Conservation (phyloP, 1,140 invertebrate genomes). For the Drosophila pseudoananassae region DNA sequence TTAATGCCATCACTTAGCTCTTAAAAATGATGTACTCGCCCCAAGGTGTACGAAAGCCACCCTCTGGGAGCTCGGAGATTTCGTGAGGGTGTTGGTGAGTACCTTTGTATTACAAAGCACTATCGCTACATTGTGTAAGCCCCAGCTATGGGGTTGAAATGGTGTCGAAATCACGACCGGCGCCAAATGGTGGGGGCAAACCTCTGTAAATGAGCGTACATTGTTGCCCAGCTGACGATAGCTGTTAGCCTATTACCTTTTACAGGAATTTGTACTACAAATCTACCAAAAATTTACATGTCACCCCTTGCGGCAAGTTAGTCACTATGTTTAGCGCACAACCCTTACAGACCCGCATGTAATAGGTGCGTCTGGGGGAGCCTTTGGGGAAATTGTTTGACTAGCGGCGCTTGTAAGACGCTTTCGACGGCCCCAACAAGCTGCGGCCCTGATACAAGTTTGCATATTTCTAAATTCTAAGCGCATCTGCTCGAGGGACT, state of each 20-base stretch:
- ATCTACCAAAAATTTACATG: slow-evolving; percentile 70
- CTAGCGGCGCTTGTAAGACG: slow-evolving; percentile 7
- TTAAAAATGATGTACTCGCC: background rate
- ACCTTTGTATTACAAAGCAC: slow-evolving; percentile 21
- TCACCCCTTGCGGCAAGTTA: slow-evolving; percentile 39
- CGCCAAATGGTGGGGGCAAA: background rate
- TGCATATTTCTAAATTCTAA: slow-evolving; percentile 83
- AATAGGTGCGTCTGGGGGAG: background rate
- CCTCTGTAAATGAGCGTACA: slow-evolving; percentile 41
- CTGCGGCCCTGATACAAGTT: slow-evolving; percentile 78
- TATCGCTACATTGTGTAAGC: slow-evolving; percentile 27
- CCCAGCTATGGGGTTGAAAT: slow-evolving; percentile 7
- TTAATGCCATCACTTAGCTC: background rate
- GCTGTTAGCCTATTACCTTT: slow-evolving; percentile 80
- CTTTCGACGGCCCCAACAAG: slow-evolving; percentile 29
- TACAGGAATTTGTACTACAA: slow-evolving; percentile 82
- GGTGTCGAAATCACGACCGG: background rate
- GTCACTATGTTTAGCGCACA: slow-evolving; percentile 44
- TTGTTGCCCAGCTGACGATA: slow-evolving; percentile 39
- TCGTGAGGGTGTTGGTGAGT: slow-evolving; percentile 34
- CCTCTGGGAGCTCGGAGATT: slow-evolving; percentile 2
- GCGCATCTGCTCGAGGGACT: slow-evolving; percentile 69
- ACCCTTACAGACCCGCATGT: slow-evolving; percentile 63
- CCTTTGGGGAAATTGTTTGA: slow-evolving; percentile 4
- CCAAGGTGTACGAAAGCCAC: slow-evolving; percentile 18